Evolutionary conservation across 2,888 invertebrate species (phyloP).

Genomic region (Teleiodes luculella): DNA sequence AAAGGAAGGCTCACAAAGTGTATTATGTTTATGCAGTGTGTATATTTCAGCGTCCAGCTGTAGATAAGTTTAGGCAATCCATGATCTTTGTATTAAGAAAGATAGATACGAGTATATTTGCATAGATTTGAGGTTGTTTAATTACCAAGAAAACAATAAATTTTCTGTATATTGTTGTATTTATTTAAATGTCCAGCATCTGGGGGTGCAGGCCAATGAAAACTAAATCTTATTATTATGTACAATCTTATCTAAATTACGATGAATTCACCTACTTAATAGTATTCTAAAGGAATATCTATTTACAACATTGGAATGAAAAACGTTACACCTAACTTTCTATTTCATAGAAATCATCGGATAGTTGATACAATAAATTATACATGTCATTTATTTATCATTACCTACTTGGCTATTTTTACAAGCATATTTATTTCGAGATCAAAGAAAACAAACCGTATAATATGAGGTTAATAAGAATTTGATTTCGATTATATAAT

Average conservation of each 20-base stretch:
- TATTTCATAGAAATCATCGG: neutral
- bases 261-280: constrained; percentile 32
- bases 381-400: neutral
- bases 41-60: too few relatives aligned
- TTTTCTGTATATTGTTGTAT: constrained; percentile 34
- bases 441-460: neutral
- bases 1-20: too few relatives aligned
- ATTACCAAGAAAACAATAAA: neutral
- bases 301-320: constrained; percentile 20
- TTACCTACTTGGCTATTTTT: neutral
- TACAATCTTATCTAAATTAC: constrained; percentile 23
- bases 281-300: constrained; percentile 15
- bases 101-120: neutral
- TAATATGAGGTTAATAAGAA: neutral
- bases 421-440: constrained; percentile 1
- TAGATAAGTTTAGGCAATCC: neutral
- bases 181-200: constrained; percentile 46
- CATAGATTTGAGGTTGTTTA: too few relatives aligned
- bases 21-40: too few relatives aligned
- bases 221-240: constrained; percentile 28
- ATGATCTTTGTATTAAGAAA: neutral
- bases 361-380: neutral
- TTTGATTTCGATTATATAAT: neutral
- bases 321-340: neutral
- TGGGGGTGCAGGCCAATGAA: constrained; percentile 34